phyloP scores from a whole-genome alignment of 2,113 vertebrate species.

The Crotophaga sulcirostris region DNA sequence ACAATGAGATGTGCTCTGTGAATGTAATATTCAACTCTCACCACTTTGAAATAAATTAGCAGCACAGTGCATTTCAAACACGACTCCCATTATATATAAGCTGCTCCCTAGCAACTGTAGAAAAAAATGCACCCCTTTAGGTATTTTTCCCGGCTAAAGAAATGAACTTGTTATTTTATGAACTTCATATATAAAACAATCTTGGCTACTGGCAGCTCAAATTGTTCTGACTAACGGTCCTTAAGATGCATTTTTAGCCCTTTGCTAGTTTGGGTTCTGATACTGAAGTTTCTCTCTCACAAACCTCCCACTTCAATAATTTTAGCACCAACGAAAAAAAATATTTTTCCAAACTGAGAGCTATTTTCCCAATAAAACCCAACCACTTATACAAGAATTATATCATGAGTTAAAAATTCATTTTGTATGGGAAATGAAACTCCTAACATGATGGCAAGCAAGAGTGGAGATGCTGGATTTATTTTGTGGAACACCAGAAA shows the following conservation, averaged over 20 bases:
- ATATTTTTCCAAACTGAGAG: background rate
- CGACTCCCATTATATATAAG: background rate
- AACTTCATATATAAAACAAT: conserved; percentile 43
- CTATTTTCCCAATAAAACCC: background rate
- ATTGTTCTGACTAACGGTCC: conserved; percentile 47
- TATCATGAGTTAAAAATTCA: background rate
- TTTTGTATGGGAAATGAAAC: background rate
- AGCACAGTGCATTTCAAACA: background rate
- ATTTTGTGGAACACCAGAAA: background rate
- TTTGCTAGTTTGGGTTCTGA: background rate
- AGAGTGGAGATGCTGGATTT: background rate
- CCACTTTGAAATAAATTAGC: conserved; percentile 17
- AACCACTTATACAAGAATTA: background rate
- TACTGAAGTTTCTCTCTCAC: background rate
- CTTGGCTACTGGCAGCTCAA: background rate
- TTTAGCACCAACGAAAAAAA: background rate
- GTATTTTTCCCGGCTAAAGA: background rate
- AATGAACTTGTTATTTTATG: conserved; percentile 30
- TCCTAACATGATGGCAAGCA: background rate
- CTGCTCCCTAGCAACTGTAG: conserved; percentile 51
- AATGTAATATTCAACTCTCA: conserved; percentile 5
- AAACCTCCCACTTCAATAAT: conserved; percentile 4
- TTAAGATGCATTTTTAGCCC: conserved; percentile 31
- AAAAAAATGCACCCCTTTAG: background rate
- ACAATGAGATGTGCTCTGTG: background rate